These are phyloP conservation scores for Monomorium pharaonis DNA, from an alignment of 1,140 invertebrate species.

Conservation along the genomic window DNA sequence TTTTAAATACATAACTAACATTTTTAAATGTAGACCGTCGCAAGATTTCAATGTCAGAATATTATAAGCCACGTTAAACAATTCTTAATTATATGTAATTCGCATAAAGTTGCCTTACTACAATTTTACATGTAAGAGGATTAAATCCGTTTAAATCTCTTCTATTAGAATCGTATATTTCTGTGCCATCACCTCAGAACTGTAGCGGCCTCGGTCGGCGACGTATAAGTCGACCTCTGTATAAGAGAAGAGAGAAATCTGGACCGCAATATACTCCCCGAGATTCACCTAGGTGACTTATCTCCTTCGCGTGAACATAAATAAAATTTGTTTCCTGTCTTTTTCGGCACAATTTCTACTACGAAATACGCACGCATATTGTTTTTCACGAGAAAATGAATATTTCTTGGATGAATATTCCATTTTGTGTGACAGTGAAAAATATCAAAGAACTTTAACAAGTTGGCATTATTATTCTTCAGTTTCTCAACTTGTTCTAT, in stretches of 20 bases:
- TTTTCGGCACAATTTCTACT: constrained; percentile 26
- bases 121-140: constrained; percentile 20
- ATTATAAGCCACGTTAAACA: not conserved
- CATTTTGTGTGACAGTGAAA: not conserved
- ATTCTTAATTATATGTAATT: not conserved
- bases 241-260: constrained; percentile 36
- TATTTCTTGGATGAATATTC: constrained; percentile 8
- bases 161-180: constrained; percentile 28
- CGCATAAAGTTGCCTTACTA: not conserved
- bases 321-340: constrained; percentile 44
- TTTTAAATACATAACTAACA: constrained; percentile 2
- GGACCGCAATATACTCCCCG: constrained; percentile 46
- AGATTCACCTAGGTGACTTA: constrained; percentile 43
- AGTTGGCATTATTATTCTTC: not conserved
- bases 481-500: not conserved
- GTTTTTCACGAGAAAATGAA: not conserved
- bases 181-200: constrained; percentile 24
- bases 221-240: constrained; percentile 19
- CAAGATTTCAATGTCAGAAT: not conserved
- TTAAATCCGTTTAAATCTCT: constrained; percentile 35
- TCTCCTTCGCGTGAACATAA: constrained; percentile 23
- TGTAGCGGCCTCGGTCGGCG: constrained; percentile 1
- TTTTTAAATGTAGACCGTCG: not conserved
- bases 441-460: not conserved
- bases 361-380: not conserved